phyloP scores from a whole-genome alignment of 2,797 vertebrate genomes.

The Rhinella marina region DNA sequence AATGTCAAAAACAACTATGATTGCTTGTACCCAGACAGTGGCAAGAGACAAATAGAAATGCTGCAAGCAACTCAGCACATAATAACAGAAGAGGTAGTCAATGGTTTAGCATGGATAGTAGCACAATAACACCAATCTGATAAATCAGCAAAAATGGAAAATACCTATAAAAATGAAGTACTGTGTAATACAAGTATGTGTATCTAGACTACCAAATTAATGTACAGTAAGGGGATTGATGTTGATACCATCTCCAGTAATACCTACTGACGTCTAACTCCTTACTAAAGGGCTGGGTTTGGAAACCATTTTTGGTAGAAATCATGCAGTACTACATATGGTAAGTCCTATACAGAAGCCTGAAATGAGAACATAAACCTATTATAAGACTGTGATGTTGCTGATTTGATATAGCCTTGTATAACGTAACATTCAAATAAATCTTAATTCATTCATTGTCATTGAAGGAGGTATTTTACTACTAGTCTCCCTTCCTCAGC shows the following conservation, averaged over 20 bases:
- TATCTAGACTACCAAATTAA: not conserved
- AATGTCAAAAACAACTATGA: not conserved
- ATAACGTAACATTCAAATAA: slow-evolving; percentile 41
- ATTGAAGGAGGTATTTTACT: slow-evolving; percentile 24
- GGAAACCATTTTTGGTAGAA: slow-evolving; percentile 11
- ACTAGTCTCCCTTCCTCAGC: not conserved
- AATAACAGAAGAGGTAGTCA: slow-evolving; percentile 45
- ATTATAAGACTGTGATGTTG: slow-evolving; percentile 11
- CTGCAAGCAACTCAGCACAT: slow-evolving; percentile 12
- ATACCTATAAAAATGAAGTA: not conserved
- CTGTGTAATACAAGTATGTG: not conserved
- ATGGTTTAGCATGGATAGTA: slow-evolving; percentile 42
- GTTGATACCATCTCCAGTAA: not conserved
- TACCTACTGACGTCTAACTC: not conserved
- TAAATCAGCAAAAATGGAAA: slow-evolving; percentile 7
- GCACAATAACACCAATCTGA: slow-evolving; percentile 10
- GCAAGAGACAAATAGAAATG: not conserved
- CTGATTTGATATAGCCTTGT: slow-evolving; percentile 11
- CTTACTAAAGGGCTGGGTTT: not conserved
- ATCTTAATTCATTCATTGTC: slow-evolving; percentile 50
- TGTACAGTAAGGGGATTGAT: not conserved
- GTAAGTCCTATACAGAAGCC: not conserved
- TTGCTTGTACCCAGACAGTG: not conserved
- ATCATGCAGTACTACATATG: not conserved
- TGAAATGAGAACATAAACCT: not conserved